A percentile compares a stretch with the other conserved stretches of the same genome.
Conservation (phyloP, 2,797 vertebrate genomes). For the Squalus acanthias region DNA sequence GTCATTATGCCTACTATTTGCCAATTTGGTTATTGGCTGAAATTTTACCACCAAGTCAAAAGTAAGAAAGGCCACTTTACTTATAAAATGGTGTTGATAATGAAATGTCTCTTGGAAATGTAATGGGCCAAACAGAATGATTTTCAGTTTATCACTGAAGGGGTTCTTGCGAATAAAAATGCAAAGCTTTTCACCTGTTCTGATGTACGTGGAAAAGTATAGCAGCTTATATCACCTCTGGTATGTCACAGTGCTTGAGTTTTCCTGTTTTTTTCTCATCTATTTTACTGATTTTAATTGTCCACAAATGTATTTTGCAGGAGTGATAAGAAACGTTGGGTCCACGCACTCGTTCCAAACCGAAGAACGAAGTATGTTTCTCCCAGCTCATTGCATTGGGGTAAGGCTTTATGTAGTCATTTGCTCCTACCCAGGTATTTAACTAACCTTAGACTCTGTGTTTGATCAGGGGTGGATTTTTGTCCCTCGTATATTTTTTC, state of each 20-base stretch:
- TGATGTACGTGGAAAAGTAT: neutral
- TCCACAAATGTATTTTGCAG: slow-evolving; percentile 50
- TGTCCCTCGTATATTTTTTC: neutral
- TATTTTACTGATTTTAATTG: neutral
- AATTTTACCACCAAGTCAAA: neutral
- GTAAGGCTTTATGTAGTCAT: slow-evolving; percentile 56
- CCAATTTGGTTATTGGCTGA: neutral
- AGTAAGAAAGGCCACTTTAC: neutral
- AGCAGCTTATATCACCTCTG: neutral
- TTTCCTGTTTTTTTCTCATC: slow-evolving; percentile 39
- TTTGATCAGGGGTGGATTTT: neutral
- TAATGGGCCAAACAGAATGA: neutral
- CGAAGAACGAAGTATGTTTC: slow-evolving; percentile 85
- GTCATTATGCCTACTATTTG: neutral
- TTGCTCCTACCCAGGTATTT: neutral
- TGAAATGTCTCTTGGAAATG: neutral
- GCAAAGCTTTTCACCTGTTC: neutral
- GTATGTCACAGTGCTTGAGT: neutral
- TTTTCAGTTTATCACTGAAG: too few species aligned
- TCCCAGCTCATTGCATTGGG: slow-evolving; percentile 74
- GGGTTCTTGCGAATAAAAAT: neutral
- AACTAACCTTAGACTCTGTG: neutral
- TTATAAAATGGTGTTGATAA: neutral
- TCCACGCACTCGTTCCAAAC: slow-evolving; percentile 83
- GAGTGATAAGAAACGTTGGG: slow-evolving; percentile 93